These are phyloP conservation scores for Hystrix cristata DNA, from an alignment of 2,113 vertebrate species.

Conservation along the genomic window DNA sequence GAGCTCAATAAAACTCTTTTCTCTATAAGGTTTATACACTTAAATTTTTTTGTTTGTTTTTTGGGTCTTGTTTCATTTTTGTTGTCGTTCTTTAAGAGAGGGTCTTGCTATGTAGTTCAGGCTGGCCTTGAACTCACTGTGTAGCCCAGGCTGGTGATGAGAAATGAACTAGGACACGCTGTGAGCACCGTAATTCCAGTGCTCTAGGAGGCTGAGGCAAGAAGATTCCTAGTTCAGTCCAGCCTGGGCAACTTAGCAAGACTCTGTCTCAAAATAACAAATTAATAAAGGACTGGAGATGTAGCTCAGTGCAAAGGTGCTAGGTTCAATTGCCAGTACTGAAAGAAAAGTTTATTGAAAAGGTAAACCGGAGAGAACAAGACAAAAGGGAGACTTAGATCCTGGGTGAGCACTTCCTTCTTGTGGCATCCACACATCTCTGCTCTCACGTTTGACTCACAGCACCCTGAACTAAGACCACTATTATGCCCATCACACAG, in stretches of 20 bases:
- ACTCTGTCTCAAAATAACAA: not conserved
- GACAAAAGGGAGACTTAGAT: not conserved
- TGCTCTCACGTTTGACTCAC: not conserved
- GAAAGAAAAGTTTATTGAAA: not conserved
- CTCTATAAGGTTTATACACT: not conserved
- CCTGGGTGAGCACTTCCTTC: not conserved
- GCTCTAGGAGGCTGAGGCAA: too few species aligned
- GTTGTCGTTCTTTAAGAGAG: not conserved
- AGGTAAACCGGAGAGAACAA: not conserved
- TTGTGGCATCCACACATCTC: accelerated
- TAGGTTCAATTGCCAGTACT: not conserved
- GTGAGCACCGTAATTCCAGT: not conserved
- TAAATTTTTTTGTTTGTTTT: not conserved
- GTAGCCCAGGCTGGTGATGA: not conserved
- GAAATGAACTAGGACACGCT: not conserved
- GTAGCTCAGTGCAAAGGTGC: not conserved
- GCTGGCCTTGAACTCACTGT: not conserved
- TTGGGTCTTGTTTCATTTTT: not conserved
- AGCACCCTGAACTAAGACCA: not conserved
- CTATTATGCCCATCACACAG: not conserved
- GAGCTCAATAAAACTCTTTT: not conserved
- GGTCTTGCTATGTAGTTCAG: not conserved
- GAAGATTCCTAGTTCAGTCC: too few species aligned
- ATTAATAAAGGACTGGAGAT: not conserved
- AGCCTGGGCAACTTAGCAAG: not conserved